Conservation (phyloP, 2,888 invertebrate genomes). For the Calephelis perditalis region DNA sequence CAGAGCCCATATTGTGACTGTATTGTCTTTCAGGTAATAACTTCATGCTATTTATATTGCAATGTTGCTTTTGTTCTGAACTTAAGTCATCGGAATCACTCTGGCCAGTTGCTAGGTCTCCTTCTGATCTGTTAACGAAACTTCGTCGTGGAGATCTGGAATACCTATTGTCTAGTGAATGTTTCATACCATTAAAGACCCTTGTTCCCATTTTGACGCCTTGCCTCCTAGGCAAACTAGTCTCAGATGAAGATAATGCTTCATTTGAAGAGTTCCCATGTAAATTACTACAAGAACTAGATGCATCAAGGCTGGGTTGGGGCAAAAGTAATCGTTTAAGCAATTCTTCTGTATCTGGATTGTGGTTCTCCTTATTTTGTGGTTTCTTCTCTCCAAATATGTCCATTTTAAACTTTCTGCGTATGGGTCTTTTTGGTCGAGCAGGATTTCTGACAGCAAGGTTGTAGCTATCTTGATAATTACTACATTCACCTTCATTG, state of each 20-base stretch:
- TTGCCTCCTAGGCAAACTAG: constrained; percentile 75
- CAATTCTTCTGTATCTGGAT: constrained; percentile 72
- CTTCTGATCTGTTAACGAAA: constrained; percentile 51
- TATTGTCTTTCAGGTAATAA: constrained; percentile 67
- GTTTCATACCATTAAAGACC: constrained; percentile 76
- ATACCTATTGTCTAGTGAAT: constrained; percentile 44
- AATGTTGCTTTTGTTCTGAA: constrained; percentile 67
- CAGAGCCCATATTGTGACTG: constrained; percentile 44
- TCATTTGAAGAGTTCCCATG: constrained; percentile 65
- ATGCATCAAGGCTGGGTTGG: constrained; percentile 46
- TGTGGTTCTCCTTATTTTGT: constrained; percentile 84
- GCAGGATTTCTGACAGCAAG: constrained; percentile 68
- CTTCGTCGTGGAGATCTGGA: constrained; percentile 43
- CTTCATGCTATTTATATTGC: constrained; percentile 71
- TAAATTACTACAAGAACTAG: constrained; percentile 36
- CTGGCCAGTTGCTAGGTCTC: constrained; percentile 57
- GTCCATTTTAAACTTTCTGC: constrained; percentile 73
- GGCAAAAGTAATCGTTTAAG: constrained; percentile 60
- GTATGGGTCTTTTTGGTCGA: constrained; percentile 58
- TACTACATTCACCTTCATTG: constrained; percentile 57
- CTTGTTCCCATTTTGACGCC: constrained; percentile 88
- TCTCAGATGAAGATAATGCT: constrained; percentile 69
- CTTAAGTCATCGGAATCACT: constrained; percentile 72
- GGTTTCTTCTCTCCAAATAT: constrained; percentile 72
- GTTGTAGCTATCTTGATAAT: constrained; percentile 73